A percentile compares a stretch with the other conserved stretches of the same genome.
Conservation (phyloP, 2,113 vertebrate genomes). For the Varanus komodoensis region DNA sequence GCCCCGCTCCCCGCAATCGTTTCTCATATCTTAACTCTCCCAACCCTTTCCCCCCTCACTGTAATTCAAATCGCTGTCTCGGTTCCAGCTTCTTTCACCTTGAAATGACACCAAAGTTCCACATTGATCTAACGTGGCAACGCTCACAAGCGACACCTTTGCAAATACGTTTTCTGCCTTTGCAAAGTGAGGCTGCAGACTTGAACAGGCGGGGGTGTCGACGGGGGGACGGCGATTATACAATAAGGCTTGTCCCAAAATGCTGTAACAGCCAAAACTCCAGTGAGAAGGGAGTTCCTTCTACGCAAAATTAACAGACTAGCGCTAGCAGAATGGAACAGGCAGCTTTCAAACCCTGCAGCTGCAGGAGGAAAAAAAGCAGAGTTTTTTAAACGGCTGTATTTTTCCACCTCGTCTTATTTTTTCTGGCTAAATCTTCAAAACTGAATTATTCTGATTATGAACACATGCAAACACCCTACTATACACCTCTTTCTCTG, state of each 20-base stretch:
- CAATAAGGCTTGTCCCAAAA: neutral
- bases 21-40: constrained; percentile 33
- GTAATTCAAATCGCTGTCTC: neutral
- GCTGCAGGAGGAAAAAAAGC: neutral
- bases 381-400: neutral
- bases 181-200: neutral
- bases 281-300: neutral
- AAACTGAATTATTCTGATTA: neutral
- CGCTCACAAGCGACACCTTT: constrained; percentile 16
- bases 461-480: neutral
- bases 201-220: neutral
- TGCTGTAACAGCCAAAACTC: neutral
- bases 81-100: constrained; percentile 8
- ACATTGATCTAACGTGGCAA: constrained; percentile 20
- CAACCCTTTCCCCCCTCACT: neutral
- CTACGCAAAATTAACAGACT: neutral
- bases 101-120: constrained; percentile 18
- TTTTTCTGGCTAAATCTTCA: neutral
- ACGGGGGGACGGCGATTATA: neutral
- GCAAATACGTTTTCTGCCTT: constrained; percentile 28
- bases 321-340: neutral
- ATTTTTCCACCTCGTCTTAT: neutral
- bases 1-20: neutral
- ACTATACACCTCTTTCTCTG: constrained; percentile 59
- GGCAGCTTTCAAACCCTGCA: neutral